Evolutionary conservation across 2,888 invertebrate genomes (phyloP).

Genomic region (Morpho deidamia): DNA sequence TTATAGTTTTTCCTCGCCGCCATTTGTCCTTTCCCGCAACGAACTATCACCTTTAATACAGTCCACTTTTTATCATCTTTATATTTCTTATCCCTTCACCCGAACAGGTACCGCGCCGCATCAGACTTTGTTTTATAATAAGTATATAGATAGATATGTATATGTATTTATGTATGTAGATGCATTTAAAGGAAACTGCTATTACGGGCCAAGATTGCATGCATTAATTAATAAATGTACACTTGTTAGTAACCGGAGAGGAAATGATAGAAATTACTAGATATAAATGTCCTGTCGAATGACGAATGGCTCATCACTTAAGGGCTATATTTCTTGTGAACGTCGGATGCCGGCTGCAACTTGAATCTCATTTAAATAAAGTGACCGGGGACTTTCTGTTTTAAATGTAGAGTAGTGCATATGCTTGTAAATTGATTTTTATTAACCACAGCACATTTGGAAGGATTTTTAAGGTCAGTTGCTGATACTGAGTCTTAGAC

Average conservation of each 20-base stretch:
- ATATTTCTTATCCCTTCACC: too few relatives aligned
- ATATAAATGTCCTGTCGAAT: slow-evolving; percentile 13
- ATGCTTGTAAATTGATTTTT: neutral
- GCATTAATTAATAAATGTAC: slow-evolving; percentile 4
- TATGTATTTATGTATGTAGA: too few relatives aligned
- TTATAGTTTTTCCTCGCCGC: too few relatives aligned
- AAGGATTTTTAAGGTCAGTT: too few relatives aligned
- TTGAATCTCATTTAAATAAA: slow-evolving; percentile 8
- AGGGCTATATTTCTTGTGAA: slow-evolving; percentile 9
- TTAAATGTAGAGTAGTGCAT: neutral
- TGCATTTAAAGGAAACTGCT: slow-evolving; percentile 2
- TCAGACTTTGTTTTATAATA: too few relatives aligned
- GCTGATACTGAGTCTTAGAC: too few relatives aligned
- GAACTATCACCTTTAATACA: too few relatives aligned
- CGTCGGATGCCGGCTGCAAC: slow-evolving; percentile 11
- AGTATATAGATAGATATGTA: too few relatives aligned
- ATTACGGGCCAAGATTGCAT: slow-evolving; percentile 3
- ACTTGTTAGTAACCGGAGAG: slow-evolving; percentile 1
- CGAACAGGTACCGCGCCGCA: too few relatives aligned
- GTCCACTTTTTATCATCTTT: too few relatives aligned
- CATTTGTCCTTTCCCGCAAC: too few relatives aligned
- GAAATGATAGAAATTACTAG: slow-evolving; percentile 17
- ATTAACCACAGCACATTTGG: neutral
- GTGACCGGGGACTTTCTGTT: neutral
- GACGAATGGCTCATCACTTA: slow-evolving; percentile 12